phyloP scores from a whole-genome alignment of 2,113 vertebrate species.

The Phylloscopus whistleri region DNA sequence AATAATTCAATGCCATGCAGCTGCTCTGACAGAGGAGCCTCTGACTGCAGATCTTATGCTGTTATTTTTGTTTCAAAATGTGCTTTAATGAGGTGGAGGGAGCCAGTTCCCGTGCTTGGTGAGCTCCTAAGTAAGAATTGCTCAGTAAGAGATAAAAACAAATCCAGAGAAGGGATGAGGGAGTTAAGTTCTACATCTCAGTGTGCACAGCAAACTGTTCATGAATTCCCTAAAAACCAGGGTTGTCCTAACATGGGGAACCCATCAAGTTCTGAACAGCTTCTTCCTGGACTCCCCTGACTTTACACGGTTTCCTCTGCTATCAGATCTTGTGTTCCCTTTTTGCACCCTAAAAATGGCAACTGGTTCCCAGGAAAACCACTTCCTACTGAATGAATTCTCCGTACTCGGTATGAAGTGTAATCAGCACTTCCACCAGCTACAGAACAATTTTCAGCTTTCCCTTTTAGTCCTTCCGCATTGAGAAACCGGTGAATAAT shows the following conservation, averaged over 20 bases:
- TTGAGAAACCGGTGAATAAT: fast-evolving
- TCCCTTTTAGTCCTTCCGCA: background rate
- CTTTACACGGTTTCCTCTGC: background rate
- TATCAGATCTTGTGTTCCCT: background rate
- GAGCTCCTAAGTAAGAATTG: background rate
- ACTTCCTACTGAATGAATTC: background rate
- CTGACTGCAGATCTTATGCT: background rate
- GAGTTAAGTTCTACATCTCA: background rate
- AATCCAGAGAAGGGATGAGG: background rate
- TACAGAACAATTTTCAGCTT: background rate
- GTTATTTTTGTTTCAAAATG: background rate
- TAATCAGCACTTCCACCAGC: background rate
- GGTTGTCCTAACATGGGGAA: background rate
- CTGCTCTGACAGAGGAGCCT: background rate
- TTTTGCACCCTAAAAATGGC: background rate
- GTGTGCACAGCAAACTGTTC: background rate
- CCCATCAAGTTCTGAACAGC: background rate
- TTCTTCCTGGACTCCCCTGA: background rate
- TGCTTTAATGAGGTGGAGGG: background rate
- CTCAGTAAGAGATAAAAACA: background rate
- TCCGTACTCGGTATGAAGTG: fast-evolving
- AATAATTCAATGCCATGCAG: background rate
- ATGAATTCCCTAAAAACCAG: background rate
- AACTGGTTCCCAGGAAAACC: background rate
- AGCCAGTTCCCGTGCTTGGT: background rate